Evolutionary conservation across 2,888 invertebrate species (phyloP).

Genomic region (Zhuqinia jingwanae): DNA sequence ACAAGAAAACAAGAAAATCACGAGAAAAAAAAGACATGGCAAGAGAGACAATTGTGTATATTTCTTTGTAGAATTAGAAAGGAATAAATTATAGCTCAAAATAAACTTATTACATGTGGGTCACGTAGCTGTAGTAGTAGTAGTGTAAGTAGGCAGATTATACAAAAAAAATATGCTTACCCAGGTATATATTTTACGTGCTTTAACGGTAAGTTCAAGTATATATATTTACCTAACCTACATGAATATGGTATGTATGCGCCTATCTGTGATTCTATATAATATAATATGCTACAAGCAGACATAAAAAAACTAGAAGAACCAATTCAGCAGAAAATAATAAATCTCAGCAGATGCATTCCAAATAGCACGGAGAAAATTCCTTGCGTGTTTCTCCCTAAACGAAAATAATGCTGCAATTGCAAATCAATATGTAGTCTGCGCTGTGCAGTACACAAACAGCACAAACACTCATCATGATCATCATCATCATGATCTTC

Average conservation of each 20-base stretch:
- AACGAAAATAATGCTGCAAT: not conserved
- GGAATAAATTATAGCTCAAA: conserved; percentile 43
- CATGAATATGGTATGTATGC: not conserved
- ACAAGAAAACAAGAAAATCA: not conserved
- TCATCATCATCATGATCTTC: not conserved
- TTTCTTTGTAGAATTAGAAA: not conserved
- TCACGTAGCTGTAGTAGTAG: conserved; percentile 47
- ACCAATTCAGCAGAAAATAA: not conserved
- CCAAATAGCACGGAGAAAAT: conserved; percentile 45
- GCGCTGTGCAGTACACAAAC: not conserved
- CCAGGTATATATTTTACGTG: too few relatives aligned
- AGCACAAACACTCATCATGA: too few relatives aligned
- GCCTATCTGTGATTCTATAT: too few relatives aligned
- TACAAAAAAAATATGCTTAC: too few relatives aligned
- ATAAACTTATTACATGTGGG: conserved; percentile 47
- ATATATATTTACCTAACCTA: not conserved
- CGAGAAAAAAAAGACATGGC: not conserved
- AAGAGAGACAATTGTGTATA: conserved; percentile 2
- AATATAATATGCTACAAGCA: too few relatives aligned
- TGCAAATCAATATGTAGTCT: not conserved
- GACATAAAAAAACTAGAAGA: too few relatives aligned
- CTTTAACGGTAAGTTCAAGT: not conserved
- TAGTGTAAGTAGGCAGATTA: not conserved
- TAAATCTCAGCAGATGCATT: conserved; percentile 54
- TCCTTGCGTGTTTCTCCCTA: conserved; percentile 30